These are phyloP conservation scores for Eupeodes corollae DNA, from an alignment of 1,140 invertebrate species.

Conservation along the genomic window DNA sequence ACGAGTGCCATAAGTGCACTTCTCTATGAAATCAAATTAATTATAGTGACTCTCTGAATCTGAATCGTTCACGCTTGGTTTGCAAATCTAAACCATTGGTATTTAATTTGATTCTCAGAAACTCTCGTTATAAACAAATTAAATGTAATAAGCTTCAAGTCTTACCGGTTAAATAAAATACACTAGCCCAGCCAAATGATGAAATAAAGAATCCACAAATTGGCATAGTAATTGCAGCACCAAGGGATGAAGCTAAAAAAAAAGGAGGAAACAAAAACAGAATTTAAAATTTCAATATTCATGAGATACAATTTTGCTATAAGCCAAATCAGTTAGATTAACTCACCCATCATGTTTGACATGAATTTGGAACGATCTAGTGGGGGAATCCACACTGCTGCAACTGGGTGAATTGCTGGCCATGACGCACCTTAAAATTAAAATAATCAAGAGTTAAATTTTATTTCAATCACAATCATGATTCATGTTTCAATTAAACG, in stretches of 20 bases:
- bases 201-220: conserved; percentile 68
- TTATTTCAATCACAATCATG: too few species aligned
- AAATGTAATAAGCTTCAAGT: background rate
- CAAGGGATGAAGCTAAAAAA: conserved; percentile 60
- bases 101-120: too few species aligned
- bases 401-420: conserved; percentile 81
- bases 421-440: conserved; percentile 57
- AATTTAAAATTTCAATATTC: background rate
- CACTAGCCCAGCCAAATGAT: conserved; percentile 68
- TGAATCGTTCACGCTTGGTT: too few species aligned
- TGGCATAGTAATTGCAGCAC: conserved; percentile 72
- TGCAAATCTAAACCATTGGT: too few species aligned
- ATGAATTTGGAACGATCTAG: conserved; percentile 79
- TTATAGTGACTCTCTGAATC: too few species aligned
- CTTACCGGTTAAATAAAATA: conserved; percentile 72
- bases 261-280: background rate
- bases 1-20: too few species aligned
- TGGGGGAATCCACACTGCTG: conserved; percentile 82
- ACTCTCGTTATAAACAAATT: too few species aligned
- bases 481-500: too few species aligned
- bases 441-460: too few species aligned
- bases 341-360: conserved; percentile 75
- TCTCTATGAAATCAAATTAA: too few species aligned
- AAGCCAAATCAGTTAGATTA: too few species aligned
- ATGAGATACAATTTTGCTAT: conserved; percentile 2